A percentile compares a stretch with the other conserved stretches of the same genome.
These are phyloP conservation scores for Cephus rjabovi DNA, from an alignment of 2,888 invertebrate species.

Conservation along the genomic window DNA sequence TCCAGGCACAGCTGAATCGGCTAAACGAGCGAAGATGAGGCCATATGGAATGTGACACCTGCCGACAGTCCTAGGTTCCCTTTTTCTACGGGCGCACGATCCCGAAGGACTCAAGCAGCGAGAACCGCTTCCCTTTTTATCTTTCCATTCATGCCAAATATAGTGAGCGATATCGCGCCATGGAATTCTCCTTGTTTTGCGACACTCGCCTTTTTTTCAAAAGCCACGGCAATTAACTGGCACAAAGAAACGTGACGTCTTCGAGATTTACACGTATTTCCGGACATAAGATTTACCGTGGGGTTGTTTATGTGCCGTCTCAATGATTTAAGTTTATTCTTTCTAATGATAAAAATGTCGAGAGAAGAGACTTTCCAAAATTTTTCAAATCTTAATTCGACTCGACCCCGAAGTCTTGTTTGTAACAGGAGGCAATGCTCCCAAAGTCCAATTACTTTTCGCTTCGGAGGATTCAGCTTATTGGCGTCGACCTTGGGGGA, in stretches of 20 bases:
- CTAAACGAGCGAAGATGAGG: neutral
- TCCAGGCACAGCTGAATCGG: neutral
- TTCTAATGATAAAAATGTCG: neutral
- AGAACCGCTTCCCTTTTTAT: conserved; percentile 32
- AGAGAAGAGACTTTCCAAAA: neutral
- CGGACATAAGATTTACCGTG: neutral
- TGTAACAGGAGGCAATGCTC: neutral
- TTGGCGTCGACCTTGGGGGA: neutral
- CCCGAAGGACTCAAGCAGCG: conserved; percentile 20
- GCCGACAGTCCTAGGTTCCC: conserved; percentile 18
- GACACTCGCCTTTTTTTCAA: neutral
- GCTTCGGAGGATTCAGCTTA: neutral
- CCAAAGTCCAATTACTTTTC: neutral
- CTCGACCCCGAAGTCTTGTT: neutral
- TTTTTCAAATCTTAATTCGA: neutral
- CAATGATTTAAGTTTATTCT: neutral
- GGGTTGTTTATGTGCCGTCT: neutral
- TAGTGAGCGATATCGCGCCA: neutral
- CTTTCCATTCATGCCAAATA: conserved; percentile 18
- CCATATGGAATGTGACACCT: conserved; percentile 40
- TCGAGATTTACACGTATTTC: neutral
- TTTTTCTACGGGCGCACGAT: conserved; percentile 18
- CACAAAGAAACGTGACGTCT: neutral
- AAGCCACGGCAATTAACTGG: neutral
- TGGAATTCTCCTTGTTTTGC: neutral